Conservation (phyloP, 2,888 invertebrate species). For the Tuta absoluta region DNA sequence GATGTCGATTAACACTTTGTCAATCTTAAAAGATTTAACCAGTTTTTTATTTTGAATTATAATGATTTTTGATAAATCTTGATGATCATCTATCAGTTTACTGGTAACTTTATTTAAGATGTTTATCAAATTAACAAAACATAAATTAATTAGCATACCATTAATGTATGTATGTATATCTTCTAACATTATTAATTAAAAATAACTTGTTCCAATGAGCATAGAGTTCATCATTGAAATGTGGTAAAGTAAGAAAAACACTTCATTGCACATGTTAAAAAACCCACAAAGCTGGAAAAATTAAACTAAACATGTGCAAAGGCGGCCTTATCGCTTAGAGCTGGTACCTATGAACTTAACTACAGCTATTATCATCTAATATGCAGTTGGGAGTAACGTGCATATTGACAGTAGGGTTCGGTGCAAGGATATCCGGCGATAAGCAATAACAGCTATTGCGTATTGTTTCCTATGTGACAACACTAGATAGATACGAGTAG, state of each 20-base stretch:
- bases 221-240: too few species aligned
- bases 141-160: neutral
- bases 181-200: too few species aligned
- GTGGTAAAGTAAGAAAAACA: too few species aligned
- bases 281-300: too few species aligned
- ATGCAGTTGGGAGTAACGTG: neutral
- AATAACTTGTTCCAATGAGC: too few species aligned
- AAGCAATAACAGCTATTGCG: conserved; percentile 38
- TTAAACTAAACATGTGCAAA: too few species aligned
- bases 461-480: conserved; percentile 23
- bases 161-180: too few species aligned
- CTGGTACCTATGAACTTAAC: too few species aligned
- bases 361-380: too few species aligned
- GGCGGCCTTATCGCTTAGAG: too few species aligned
- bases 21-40: conserved; percentile 18
- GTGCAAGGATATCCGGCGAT: conserved; percentile 50
- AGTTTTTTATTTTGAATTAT: neutral
- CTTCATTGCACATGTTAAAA: too few species aligned
- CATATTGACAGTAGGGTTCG: conserved; percentile 6
- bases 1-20: conserved; percentile 18
- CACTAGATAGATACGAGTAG: neutral
- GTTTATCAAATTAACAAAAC: conserved; percentile 4
- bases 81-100: neutral
- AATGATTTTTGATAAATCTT: neutral
- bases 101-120: neutral